These are phyloP conservation scores for Spilogale gracilis DNA, from an alignment of 2,113 vertebrate genomes.

Conservation along the genomic window DNA sequence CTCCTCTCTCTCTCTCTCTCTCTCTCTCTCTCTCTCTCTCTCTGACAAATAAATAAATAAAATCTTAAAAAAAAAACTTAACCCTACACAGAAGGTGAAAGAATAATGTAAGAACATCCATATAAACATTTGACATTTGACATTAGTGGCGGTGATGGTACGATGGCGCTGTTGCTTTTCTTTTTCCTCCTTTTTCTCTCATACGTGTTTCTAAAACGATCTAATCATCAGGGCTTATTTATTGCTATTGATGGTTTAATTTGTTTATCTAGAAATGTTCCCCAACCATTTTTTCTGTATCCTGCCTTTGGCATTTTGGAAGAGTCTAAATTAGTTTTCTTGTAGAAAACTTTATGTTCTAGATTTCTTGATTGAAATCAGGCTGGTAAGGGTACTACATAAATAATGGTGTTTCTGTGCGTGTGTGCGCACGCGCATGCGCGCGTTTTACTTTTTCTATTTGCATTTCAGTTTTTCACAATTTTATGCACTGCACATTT, in stretches of 20 bases:
- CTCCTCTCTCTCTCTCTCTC: too few species aligned
- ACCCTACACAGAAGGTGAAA: not conserved
- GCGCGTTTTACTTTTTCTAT: not conserved
- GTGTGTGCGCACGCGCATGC: not conserved
- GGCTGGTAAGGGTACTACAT: not conserved
- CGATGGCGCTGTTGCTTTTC: not conserved
- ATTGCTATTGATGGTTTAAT: not conserved
- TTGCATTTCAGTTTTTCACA: not conserved
- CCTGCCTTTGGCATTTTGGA: not conserved
- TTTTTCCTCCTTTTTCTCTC: not conserved
- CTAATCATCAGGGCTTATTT: not conserved
- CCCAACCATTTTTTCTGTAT: not conserved
- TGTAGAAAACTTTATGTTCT: not conserved
- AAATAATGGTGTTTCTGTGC: not conserved
- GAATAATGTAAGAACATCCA: not conserved
- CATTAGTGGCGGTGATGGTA: not conserved
- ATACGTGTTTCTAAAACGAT: not conserved
- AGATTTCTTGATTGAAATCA: not conserved
- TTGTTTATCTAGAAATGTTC: not conserved
- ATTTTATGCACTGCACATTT: not conserved
- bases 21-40: too few species aligned
- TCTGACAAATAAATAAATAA: too few species aligned
- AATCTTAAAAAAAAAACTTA: not conserved
- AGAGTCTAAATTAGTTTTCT: not conserved
- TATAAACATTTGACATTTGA: accelerated